Evolutionary conservation across 1,140 invertebrate genomes (phyloP).

Genomic region (Pristionchus pacificus): DNA sequence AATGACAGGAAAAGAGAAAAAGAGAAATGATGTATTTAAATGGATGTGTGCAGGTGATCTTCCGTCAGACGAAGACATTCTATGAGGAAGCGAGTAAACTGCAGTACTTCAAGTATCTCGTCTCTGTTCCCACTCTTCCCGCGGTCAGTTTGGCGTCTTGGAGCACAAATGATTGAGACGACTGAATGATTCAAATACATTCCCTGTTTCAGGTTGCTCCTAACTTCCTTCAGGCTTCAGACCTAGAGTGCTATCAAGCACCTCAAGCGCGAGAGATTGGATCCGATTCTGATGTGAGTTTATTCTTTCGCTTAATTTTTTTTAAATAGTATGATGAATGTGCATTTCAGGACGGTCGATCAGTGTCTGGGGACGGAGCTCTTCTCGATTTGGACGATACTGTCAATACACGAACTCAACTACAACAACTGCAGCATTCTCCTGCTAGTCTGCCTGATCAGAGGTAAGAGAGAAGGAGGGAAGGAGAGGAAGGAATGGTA

Average conservation of each 20-base stretch:
- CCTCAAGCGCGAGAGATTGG: slow-evolving; percentile 78
- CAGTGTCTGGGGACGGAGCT: slow-evolving; percentile 15
- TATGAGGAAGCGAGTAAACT: slow-evolving; percentile 85
- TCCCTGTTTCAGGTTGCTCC: slow-evolving; percentile 76
- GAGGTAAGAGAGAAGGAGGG: slow-evolving; percentile 3
- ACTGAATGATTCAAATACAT: no score
- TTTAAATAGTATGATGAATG: neutral
- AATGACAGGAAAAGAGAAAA: no score
- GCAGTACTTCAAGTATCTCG: slow-evolving; percentile 94
- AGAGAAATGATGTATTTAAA: no score
- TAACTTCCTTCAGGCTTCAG: slow-evolving; percentile 87
- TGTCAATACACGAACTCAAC: slow-evolving; percentile 15
- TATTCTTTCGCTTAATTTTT: neutral
- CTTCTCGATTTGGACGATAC: slow-evolving; percentile 11
- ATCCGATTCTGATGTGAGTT: slow-evolving; percentile 4
- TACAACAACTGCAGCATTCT: slow-evolving; percentile 7
- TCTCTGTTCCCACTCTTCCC: slow-evolving; percentile 84
- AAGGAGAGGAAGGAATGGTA: neutral
- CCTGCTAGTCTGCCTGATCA: slow-evolving; percentile 16
- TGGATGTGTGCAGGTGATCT: slow-evolving; percentile 75
- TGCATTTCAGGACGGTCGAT: slow-evolving; percentile 14
- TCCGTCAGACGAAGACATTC: slow-evolving; percentile 81
- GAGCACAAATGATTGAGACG: no score
- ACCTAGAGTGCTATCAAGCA: slow-evolving; percentile 84
- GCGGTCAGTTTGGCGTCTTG: slow-evolving; percentile 65